A percentile compares a stretch with the other conserved stretches of the same genome.
These are phyloP conservation scores for Leptura quadrifasciata DNA, from an alignment of 2,888 invertebrate species.

Conservation along the genomic window DNA sequence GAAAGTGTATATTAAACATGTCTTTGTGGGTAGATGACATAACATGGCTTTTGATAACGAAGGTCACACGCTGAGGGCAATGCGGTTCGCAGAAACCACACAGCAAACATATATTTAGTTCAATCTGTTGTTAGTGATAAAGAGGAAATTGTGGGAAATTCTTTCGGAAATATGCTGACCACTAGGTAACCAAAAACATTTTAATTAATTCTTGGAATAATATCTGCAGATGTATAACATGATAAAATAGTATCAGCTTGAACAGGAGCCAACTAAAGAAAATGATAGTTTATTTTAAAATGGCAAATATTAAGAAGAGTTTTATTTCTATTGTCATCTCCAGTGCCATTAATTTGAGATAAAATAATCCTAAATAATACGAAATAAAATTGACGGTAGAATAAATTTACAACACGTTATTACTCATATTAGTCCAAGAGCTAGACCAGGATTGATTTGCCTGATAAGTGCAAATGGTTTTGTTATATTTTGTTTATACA, in stretches of 20 bases:
- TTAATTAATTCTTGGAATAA: constrained; percentile 16
- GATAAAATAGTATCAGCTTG: background rate
- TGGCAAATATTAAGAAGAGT: too few species aligned
- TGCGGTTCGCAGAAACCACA: constrained; percentile 28
- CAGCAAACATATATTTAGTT: constrained; percentile 12
- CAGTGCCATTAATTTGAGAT: too few species aligned
- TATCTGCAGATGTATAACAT: background rate
- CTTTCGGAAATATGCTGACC: constrained; percentile 17
- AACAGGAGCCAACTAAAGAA: background rate
- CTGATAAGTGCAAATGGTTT: too few species aligned
- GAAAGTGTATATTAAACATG: constrained; percentile 57
- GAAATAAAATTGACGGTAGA: too few species aligned
- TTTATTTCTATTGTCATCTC: too few species aligned
- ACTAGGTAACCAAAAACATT: background rate
- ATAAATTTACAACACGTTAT: too few species aligned
- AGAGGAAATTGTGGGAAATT: constrained; percentile 48
- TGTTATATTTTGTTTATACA: too few species aligned
- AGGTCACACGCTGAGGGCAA: constrained; percentile 48
- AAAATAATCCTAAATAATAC: too few species aligned
- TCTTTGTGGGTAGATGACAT: constrained; percentile 59
- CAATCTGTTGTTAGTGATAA: constrained; percentile 14
- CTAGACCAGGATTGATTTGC: too few species aligned
- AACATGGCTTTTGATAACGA: constrained; percentile 58
- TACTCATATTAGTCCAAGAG: too few species aligned
- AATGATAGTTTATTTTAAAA: too few species aligned